These are phyloP conservation scores for Drosophila mojavensis DNA, from an alignment of 1,140 invertebrate species.

Conservation along the genomic window DNA sequence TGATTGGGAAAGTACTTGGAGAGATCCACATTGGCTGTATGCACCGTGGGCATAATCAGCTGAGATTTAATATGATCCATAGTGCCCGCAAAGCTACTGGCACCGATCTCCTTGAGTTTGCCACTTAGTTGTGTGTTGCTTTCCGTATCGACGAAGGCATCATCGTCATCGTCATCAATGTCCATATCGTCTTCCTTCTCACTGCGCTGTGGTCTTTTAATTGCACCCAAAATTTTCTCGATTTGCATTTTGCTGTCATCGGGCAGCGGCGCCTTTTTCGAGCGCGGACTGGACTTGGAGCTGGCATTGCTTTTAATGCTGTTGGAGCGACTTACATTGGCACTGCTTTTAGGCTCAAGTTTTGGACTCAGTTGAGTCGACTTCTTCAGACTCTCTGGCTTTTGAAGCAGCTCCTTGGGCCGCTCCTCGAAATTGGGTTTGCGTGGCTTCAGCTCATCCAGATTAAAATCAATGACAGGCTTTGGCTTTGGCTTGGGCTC, in stretches of 20 bases:
- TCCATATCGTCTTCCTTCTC: slow-evolving; percentile 56
- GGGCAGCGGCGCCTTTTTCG: slow-evolving; percentile 34
- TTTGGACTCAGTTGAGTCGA: slow-evolving; percentile 45
- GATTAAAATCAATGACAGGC: slow-evolving; percentile 65
- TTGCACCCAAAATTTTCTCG: slow-evolving; percentile 59
- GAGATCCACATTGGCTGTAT: slow-evolving; percentile 66
- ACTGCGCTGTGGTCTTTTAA: slow-evolving; percentile 59
- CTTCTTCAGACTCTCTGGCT: slow-evolving; percentile 43
- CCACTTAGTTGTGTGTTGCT: slow-evolving; percentile 53
- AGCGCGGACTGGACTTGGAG: slow-evolving; percentile 43
- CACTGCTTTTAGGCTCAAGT: slow-evolving; percentile 38
- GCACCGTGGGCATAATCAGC: slow-evolving; percentile 70
- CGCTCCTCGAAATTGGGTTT: slow-evolving; percentile 72
- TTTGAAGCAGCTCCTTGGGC: slow-evolving; percentile 54
- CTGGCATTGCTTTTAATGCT: slow-evolving; percentile 65
- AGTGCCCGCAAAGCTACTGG: slow-evolving; percentile 77
- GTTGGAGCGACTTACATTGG: slow-evolving; percentile 66
- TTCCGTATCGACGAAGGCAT: slow-evolving; percentile 10
- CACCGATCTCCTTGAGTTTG: slow-evolving; percentile 77
- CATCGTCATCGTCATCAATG: slow-evolving; percentile 43
- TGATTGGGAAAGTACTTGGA: slow-evolving; percentile 83
- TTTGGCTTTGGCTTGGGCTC: slow-evolving; percentile 61
- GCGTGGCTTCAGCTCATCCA: slow-evolving; percentile 66
- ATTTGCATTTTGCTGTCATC: slow-evolving; percentile 66
- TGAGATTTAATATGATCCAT: slow-evolving; percentile 79